Percentiles rank a stretch among this genome's conserved stretches.
Conservation (phyloP, 2,888 invertebrate genomes). For the Noctua comes region DNA sequence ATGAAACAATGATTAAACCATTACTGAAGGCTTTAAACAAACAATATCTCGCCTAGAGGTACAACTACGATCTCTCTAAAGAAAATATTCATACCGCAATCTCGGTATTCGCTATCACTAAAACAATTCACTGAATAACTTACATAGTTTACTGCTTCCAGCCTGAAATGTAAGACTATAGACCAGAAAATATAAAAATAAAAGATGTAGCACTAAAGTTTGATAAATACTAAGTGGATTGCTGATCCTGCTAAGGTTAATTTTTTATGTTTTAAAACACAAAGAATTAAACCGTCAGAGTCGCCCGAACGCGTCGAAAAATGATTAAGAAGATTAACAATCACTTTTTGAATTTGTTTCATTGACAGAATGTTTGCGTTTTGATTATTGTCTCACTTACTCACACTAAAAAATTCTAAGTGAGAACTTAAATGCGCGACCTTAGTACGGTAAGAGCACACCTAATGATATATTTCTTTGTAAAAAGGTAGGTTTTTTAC, state of each 20-base stretch:
- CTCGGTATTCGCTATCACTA: constrained; percentile 39
- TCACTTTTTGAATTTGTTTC: no score
- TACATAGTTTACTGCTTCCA: constrained; percentile 23
- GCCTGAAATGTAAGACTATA: constrained; percentile 13
- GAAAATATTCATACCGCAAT: constrained; percentile 50
- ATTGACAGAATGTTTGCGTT: not conserved
- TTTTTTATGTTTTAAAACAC: constrained; percentile 9
- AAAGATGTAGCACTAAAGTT: constrained; percentile 17
- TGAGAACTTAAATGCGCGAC: not conserved
- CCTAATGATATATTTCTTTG: not conserved
- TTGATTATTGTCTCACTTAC: not conserved
- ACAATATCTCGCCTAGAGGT: not conserved
- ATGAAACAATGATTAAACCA: not conserved
- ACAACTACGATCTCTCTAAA: not conserved
- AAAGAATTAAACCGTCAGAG: not conserved
- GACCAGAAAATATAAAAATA: constrained; percentile 37
- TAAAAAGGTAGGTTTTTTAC: constrained; percentile 9
- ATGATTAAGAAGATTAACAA: not conserved
- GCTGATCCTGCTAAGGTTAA: constrained; percentile 8
- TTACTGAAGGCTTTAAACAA: no score
- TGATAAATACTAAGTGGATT: constrained; percentile 19
- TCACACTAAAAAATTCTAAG: not conserved
- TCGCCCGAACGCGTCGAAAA: not conserved
- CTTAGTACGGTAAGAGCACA: not conserved
- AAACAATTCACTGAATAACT: constrained; percentile 51